These are phyloP conservation scores for Platalea minor DNA, from an alignment of 2,797 vertebrate genomes.

Conservation along the genomic window DNA sequence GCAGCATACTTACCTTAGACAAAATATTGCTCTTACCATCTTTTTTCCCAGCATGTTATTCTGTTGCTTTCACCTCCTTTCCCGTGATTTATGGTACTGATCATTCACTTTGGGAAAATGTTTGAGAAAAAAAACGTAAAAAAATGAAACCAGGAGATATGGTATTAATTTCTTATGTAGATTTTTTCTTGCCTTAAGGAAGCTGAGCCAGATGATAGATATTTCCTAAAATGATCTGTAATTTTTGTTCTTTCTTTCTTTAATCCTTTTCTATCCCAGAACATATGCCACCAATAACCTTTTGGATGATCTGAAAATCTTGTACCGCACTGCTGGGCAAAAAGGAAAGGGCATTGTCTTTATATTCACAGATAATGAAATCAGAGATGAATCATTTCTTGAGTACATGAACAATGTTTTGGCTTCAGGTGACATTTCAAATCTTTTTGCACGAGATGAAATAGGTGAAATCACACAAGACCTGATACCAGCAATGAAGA, in stretches of 20 bases:
- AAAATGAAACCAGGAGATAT: background rate
- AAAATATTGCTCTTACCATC: background rate
- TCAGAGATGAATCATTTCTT: conserved; percentile 86
- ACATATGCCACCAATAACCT: conserved; percentile 82
- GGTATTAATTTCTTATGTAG: background rate
- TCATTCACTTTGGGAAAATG: background rate
- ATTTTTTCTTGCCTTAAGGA: background rate
- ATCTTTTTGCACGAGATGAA: conserved; percentile 85
- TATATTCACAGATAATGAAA: conserved; percentile 85
- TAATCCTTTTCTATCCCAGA: conserved; percentile 62
- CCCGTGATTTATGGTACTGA: background rate
- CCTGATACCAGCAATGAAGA: conserved; percentile 80
- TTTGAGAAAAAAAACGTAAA: background rate
- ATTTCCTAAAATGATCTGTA: background rate
- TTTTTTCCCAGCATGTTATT: background rate
- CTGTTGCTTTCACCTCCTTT: background rate
- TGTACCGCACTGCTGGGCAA: conserved; percentile 82
- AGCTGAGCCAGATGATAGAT: background rate
- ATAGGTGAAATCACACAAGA: conserved; percentile 84
- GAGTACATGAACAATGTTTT: conserved; percentile 88
- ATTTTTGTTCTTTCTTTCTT: conserved; percentile 1
- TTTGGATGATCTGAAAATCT: conserved; percentile 83
- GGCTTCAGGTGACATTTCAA: conserved; percentile 83
- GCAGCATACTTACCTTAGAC: background rate
- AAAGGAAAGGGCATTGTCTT: conserved; percentile 82